Evolutionary conservation across 2,797 vertebrate genomes (phyloP).

Genomic region (Simalia tracyae): DNA sequence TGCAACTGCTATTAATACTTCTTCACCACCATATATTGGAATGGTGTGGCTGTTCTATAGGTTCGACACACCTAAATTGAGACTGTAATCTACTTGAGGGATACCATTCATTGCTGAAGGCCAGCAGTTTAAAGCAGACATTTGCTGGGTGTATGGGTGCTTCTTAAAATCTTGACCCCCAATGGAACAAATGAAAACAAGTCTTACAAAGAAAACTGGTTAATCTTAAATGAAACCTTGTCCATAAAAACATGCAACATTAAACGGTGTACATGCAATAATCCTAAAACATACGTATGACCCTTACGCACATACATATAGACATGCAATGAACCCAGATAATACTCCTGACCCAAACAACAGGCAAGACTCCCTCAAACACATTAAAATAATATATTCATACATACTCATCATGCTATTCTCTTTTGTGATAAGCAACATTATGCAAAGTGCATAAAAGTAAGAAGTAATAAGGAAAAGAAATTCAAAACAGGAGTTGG

Average conservation of each 20-base stretch:
- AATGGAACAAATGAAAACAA: neutral
- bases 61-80: neutral
- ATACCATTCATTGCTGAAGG: neutral
- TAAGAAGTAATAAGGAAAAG: neutral
- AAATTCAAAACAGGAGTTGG: neutral
- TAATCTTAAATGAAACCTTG: neutral
- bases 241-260: neutral
- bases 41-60: neutral
- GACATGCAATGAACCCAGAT: neutral
- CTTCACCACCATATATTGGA: neutral
- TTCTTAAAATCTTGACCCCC: neutral
- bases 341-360: neutral
- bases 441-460: neutral
- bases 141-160: neutral
- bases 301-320: neutral
- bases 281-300: neutral
- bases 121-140: neutral
- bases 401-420: neutral
- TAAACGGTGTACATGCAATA: neutral
- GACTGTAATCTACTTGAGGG: neutral
- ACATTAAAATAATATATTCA: neutral
- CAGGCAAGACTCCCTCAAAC: neutral
- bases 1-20: neutral
- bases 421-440: neutral
- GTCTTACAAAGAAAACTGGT: neutral